phyloP scores from a whole-genome alignment of 1,140 invertebrate species.

The Oryzaephilus surinamensis region DNA sequence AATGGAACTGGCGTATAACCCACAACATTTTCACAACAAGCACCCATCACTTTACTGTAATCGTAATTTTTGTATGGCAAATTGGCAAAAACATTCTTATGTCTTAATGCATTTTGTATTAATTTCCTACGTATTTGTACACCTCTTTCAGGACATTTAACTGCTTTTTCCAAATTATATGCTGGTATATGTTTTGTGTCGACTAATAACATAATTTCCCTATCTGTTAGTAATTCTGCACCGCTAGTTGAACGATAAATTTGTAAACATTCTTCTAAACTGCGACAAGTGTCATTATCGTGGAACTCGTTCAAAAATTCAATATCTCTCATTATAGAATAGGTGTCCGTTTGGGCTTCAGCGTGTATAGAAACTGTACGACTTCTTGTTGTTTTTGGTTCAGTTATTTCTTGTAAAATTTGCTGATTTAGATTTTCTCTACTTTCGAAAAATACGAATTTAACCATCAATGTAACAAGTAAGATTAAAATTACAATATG shows the following conservation, averaged over 20 bases:
- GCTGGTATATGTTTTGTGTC: conserved; percentile 62
- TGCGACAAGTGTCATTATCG: conserved; percentile 33
- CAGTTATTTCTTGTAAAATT: too few species aligned
- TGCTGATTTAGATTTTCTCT: conserved; percentile 51
- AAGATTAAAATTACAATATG: conserved; percentile 82
- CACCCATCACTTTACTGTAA: conserved; percentile 74
- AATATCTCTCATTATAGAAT: not conserved
- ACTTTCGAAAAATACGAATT: conserved; percentile 85
- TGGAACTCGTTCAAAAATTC: not conserved
- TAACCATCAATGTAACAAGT: conserved; percentile 68
- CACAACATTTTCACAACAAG: conserved; percentile 97
- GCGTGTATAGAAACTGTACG: too few species aligned
- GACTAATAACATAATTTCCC: conserved; percentile 72
- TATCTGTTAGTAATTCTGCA: conserved; percentile 57
- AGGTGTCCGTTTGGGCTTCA: too few species aligned
- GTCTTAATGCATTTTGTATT: conserved; percentile 36
- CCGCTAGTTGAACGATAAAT: conserved; percentile 62
- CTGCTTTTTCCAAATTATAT: conserved; percentile 75
- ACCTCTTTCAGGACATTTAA: conserved; percentile 69
- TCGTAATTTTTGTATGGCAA: conserved; percentile 81
- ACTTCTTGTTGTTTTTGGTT: too few species aligned
- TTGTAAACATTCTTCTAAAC: conserved; percentile 64
- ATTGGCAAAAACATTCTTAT: conserved; percentile 43
- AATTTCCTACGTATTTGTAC: conserved; percentile 66
- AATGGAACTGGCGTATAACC: conserved; percentile 88